Conservation (phyloP, 2,888 invertebrate species). For the Conus canariensis region DNA sequence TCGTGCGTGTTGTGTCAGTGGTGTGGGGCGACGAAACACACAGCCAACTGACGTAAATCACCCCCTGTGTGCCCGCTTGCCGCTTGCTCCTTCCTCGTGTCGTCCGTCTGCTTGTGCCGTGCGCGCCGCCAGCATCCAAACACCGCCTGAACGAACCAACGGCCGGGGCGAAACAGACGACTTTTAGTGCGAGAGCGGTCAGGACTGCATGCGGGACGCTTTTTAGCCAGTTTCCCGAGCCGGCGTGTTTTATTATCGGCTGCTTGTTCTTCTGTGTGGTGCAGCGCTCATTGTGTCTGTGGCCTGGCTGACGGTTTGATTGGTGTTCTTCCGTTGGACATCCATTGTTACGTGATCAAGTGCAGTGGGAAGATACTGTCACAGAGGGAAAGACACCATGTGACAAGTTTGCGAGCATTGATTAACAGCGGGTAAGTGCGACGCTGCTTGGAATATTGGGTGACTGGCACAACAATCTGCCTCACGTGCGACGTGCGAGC, state of each 20-base stretch:
- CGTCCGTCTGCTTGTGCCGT: neutral
- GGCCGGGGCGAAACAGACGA: conserved; percentile 7
- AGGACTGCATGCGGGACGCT: conserved; percentile 6
- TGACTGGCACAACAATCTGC: too few species aligned
- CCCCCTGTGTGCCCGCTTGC: neutral
- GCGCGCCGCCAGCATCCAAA: neutral
- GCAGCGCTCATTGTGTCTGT: neutral
- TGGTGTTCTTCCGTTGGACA: neutral
- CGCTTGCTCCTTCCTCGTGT: neutral
- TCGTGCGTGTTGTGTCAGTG: neutral
- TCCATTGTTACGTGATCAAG: too few species aligned
- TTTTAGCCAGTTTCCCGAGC: neutral
- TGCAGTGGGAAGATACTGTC: too few species aligned
- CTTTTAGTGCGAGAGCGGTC: conserved; percentile 16
- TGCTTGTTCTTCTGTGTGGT: neutral
- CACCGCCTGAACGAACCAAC: too few species aligned
- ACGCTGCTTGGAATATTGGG: too few species aligned
- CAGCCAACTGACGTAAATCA: conserved; percentile 29
- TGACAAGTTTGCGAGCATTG: neutral
- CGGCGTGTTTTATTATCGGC: neutral
- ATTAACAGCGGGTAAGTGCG: neutral
- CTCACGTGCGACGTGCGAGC: too few species aligned
- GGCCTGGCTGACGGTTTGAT: neutral
- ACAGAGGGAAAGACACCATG: neutral
- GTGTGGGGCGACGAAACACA: neutral